Evolutionary conservation across 2,888 invertebrate species (phyloP).

Genomic region (Criorhina ranunculi): DNA sequence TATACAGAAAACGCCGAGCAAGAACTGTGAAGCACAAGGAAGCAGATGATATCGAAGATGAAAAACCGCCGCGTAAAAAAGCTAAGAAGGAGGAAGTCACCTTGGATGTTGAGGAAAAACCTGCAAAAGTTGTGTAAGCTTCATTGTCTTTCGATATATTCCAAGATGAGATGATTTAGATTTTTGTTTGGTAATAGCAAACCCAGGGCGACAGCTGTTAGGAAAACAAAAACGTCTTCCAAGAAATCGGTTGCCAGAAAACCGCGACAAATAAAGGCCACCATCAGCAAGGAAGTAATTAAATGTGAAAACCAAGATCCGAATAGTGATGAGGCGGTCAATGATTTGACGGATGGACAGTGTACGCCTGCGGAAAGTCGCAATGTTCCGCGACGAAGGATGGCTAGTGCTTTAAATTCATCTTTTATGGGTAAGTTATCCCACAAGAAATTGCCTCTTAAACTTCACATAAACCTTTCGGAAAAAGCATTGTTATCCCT

Average conservation of each 20-base stretch:
- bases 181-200: constrained; percentile 20
- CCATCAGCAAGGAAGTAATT: neutral
- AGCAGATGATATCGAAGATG: neutral
- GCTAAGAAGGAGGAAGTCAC: constrained; percentile 30
- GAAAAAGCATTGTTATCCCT: too few relatives aligned
- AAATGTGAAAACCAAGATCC: constrained; percentile 49
- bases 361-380: neutral
- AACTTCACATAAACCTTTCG: too few relatives aligned
- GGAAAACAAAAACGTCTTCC: constrained; percentile 32
- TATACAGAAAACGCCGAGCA: constrained; percentile 49
- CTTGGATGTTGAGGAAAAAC: neutral
- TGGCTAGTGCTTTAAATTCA: constrained; percentile 41
- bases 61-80: constrained; percentile 38
- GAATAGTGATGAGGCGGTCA: constrained; percentile 36
- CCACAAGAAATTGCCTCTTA: too few relatives aligned
- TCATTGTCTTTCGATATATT: neutral
- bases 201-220: constrained; percentile 30
- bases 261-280: constrained; percentile 36
- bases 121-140: constrained; percentile 48
- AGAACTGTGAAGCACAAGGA: constrained; percentile 4
- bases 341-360: constrained; percentile 43
- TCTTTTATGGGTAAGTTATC: constrained; percentile 58
- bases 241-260: constrained; percentile 48
- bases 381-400: neutral
- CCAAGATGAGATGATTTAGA: neutral